Percentiles rank a stretch among this genome's conserved stretches.
phyloP scores from a whole-genome alignment of 2,113 vertebrate species.

The Vicugna pacos region DNA sequence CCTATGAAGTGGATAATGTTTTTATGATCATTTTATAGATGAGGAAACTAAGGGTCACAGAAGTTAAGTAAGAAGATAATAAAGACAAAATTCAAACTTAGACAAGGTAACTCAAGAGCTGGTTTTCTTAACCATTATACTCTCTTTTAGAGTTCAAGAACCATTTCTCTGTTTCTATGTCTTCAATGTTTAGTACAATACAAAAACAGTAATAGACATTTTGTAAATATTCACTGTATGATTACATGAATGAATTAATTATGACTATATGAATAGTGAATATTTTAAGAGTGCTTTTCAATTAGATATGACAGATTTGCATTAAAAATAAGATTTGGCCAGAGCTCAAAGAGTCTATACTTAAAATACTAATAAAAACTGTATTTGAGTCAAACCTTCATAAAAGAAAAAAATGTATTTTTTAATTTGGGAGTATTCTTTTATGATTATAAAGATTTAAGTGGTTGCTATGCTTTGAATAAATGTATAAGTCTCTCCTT shows the following conservation, averaged over 20 bases:
- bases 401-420: neutral
- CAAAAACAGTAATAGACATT: neutral
- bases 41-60: neutral
- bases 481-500: neutral
- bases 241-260: neutral
- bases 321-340: neutral
- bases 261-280: neutral
- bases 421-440: neutral
- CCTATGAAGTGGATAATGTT: neutral
- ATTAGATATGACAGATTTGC: neutral
- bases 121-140: neutral
- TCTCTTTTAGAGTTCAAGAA: neutral
- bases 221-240: neutral
- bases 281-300: neutral
- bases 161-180: neutral
- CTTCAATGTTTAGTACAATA: neutral
- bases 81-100: slow-evolving; percentile 21
- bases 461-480: neutral
- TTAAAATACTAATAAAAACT: slow-evolving; percentile 6
- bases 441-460: slow-evolving; percentile 10
- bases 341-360: neutral
- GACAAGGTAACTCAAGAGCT: neutral
- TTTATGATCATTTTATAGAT: neutral
- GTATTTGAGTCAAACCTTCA: neutral
- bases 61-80: neutral